Conservation (phyloP, 2,797 vertebrate species). For the Ambastaia sidthimunki region DNA sequence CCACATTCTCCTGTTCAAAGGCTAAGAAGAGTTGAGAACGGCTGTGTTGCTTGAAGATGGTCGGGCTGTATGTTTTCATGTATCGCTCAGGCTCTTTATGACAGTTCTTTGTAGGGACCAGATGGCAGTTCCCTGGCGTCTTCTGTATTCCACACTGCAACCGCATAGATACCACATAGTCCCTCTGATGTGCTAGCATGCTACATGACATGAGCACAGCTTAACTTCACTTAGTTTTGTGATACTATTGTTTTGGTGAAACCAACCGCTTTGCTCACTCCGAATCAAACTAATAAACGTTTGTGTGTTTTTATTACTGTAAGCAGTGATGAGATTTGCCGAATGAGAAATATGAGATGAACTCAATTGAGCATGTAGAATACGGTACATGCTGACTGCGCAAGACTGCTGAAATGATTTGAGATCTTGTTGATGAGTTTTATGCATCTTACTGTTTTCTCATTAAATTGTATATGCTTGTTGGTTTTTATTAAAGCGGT, state of each 20-base stretch:
- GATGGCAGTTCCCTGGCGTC: conserved; percentile 54
- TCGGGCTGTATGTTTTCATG: conserved; percentile 55
- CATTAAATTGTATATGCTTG: conserved; percentile 27
- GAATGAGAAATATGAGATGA: conserved; percentile 44
- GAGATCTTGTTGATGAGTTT: conserved; percentile 43
- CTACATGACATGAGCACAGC: conserved; percentile 39
- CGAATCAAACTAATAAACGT: conserved; percentile 35
- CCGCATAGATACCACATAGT: conserved; percentile 30
- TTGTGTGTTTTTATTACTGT: conserved; percentile 40
- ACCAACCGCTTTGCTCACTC: conserved; percentile 20
- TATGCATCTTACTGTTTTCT: conserved; percentile 8
- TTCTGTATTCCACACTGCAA: conserved; percentile 50
- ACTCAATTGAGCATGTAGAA: conserved; percentile 46
- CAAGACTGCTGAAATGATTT: conserved; percentile 37
- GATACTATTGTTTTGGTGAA: conserved; percentile 25
- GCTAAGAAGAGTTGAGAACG: conserved; percentile 40
- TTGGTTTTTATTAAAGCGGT: conserved; percentile 33
- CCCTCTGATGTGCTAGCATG: conserved; percentile 40
- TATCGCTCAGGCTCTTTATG: conserved; percentile 55
- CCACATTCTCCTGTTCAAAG: conserved; percentile 44
- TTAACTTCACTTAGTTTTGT: conserved; percentile 31
- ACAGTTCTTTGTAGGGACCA: conserved; percentile 59
- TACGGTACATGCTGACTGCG: conserved; percentile 48
- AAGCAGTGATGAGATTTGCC: conserved; percentile 36
- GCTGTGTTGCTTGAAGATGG: conserved; percentile 51